Conservation (phyloP, 1,140 invertebrate species). For the Neodiprion virginianus region DNA sequence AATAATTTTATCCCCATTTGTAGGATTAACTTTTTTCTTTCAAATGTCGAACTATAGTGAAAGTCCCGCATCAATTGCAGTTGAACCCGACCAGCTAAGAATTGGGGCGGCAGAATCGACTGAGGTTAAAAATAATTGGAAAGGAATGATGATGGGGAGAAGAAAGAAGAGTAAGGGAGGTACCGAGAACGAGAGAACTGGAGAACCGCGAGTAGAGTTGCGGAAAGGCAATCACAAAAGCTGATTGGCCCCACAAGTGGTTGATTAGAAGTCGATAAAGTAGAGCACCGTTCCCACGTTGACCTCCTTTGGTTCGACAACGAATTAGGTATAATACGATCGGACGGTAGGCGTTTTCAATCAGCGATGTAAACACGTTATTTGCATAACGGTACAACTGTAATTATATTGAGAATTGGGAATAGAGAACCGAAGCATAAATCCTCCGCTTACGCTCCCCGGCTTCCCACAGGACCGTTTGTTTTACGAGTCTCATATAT, state of each 20-base stretch:
- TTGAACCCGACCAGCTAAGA: too few species aligned
- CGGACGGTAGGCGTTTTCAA: not conserved
- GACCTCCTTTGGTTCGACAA: not conserved
- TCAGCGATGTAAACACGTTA: not conserved
- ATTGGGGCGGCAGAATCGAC: too few species aligned
- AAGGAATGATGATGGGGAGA: not conserved
- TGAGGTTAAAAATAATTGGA: too few species aligned
- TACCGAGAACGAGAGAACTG: not conserved
- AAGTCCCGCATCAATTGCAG: too few species aligned
- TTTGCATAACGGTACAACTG: not conserved
- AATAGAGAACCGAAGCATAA: slow-evolving; percentile 1
- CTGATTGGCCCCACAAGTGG: slow-evolving; percentile 16
- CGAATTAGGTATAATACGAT: not conserved
- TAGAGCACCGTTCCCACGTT: slow-evolving; percentile 6
- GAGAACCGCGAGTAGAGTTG: not conserved
- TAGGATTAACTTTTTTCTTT: too few species aligned
- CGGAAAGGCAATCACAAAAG: slow-evolving; percentile 10
- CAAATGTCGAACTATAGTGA: too few species aligned
- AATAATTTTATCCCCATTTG: too few species aligned
- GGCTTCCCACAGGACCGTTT: slow-evolving; percentile 1
- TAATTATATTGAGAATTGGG: slow-evolving; percentile 1
- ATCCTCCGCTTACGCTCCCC: not conserved
- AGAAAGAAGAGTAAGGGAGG: not conserved
- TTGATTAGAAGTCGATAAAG: slow-evolving; percentile 16
- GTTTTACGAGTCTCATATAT: slow-evolving; percentile 3